Conservation (phyloP, 2,888 invertebrate species). For the Seira sanloemensis region DNA sequence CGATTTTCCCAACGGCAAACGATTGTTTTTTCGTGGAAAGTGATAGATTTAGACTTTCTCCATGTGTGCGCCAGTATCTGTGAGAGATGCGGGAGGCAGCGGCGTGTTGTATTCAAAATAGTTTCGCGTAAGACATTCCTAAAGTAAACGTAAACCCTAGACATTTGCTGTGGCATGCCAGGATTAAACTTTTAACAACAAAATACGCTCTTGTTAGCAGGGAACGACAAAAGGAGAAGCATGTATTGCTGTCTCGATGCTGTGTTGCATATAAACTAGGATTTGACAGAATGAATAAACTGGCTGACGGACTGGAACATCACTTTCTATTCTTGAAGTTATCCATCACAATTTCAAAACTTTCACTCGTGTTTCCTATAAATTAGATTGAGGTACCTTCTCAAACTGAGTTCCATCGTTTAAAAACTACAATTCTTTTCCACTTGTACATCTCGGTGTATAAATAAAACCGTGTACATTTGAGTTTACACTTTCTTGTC, state of each 20-base stretch:
- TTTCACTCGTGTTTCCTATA: no score
- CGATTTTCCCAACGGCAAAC: neutral
- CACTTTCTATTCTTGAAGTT: neutral
- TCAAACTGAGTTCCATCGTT: no score
- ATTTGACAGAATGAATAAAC: neutral
- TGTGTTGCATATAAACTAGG: neutral
- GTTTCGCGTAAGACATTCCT: no score
- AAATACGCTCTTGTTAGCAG: neutral
- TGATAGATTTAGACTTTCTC: neutral
- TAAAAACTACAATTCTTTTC: no score
- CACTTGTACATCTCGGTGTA: no score
- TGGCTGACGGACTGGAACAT: neutral
- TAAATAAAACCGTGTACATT: no score
- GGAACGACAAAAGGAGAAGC: no score
- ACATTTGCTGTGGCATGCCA: neutral
- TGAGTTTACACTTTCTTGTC: no score
- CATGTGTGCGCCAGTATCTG: neutral
- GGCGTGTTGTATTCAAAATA: neutral
- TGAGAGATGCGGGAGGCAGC: neutral
- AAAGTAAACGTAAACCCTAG: neutral
- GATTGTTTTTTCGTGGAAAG: neutral
- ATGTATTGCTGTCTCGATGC: neutral
- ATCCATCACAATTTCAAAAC: no score
- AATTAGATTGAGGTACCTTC: no score
- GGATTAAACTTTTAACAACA: neutral